These are phyloP conservation scores for Tipula lateralis DNA, from an alignment of 2,888 invertebrate species.

Conservation along the genomic window DNA sequence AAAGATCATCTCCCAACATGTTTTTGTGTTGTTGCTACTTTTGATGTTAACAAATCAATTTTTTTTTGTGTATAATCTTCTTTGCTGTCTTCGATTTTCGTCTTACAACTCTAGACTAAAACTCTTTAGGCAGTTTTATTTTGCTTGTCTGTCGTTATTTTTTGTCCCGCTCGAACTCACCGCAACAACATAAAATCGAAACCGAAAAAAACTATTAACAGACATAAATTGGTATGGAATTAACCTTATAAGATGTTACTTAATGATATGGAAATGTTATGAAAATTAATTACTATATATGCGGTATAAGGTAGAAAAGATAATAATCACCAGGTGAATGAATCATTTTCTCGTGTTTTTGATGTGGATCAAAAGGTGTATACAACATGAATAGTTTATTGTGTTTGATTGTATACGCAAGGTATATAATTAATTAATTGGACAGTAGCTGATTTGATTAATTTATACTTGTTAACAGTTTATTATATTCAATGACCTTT, in stretches of 20 bases:
- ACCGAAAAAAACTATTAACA: background rate
- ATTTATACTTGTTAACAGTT: background rate
- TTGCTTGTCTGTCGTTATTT: background rate
- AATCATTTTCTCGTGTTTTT: background rate
- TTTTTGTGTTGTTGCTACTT: background rate
- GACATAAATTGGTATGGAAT: background rate
- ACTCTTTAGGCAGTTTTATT: background rate
- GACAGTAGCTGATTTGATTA: background rate
- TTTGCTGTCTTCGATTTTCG: background rate
- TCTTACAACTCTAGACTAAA: background rate
- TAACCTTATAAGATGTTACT: slow-evolving; percentile 11
- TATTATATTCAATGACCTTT: background rate
- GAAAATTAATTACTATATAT: background rate
- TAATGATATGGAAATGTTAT: background rate
- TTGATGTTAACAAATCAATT: background rate
- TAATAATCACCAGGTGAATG: background rate
- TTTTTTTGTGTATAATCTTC: background rate
- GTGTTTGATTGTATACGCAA: background rate
- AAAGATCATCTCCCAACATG: background rate
- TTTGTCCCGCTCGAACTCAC: background rate
- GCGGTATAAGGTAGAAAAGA: background rate
- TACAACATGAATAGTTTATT: background rate
- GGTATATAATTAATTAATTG: background rate
- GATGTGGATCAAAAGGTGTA: background rate
- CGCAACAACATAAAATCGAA: background rate